Conservation (phyloP, 2,888 invertebrate genomes). For the Pseudoips prasinana region DNA sequence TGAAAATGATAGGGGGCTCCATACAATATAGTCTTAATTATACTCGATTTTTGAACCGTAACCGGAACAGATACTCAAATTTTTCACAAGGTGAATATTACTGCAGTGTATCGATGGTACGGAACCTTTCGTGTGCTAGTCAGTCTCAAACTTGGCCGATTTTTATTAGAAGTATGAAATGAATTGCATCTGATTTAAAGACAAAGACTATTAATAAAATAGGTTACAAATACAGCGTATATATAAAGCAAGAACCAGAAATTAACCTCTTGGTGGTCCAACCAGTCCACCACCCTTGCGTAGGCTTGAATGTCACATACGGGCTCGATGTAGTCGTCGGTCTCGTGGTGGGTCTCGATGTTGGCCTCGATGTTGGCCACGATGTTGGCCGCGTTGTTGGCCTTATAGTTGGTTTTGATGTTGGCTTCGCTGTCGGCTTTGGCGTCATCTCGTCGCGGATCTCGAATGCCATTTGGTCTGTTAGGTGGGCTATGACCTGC, state of each 20-base stretch:
- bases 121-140: no score
- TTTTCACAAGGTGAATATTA: no score
- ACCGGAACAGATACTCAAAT: no score
- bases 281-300: conserved; percentile 50
- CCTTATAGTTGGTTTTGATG: conserved; percentile 23
- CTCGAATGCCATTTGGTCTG: conserved; percentile 84
- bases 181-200: no score
- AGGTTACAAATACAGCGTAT: no score
- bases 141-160: no score
- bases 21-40: no score
- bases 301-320: conserved; percentile 32
- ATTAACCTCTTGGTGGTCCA: conserved; percentile 51
- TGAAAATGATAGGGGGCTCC: no score
- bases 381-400: conserved; percentile 40
- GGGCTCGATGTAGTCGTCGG: conserved; percentile 33
- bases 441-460: conserved; percentile 56
- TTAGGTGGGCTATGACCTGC: conserved; percentile 84
- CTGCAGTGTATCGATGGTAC: no score
- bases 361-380: conserved; percentile 29
- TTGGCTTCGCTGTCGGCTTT: conserved; percentile 23
- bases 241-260: conserved; percentile 28
- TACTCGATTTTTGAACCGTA: no score
- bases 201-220: not conserved
- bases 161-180: no score
- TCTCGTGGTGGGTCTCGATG: conserved; percentile 33